Evolutionary conservation across 1,140 invertebrate genomes (phyloP).

Genomic region (Xylocopa sonorina): DNA sequence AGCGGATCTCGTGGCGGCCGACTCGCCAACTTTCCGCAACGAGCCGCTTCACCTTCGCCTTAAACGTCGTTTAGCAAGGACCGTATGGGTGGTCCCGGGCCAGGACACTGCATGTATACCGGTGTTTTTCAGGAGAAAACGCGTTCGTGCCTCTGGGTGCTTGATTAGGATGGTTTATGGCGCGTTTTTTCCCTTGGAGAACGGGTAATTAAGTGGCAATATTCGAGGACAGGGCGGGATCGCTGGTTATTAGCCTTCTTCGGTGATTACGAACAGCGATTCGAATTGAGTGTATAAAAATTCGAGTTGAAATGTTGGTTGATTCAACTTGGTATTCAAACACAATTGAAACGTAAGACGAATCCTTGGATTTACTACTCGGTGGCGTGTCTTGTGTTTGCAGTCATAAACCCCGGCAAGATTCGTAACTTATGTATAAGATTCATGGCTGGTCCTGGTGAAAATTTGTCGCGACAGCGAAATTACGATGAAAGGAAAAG

Average conservation of each 20-base stretch:
- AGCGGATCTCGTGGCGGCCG: slow-evolving; percentile 58
- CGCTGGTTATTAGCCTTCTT: no score
- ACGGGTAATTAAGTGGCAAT: not conserved
- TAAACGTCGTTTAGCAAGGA: slow-evolving; percentile 54
- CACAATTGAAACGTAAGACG: no score
- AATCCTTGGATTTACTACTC: no score
- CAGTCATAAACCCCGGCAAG: not conserved
- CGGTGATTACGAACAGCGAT: no score
- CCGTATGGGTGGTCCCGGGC: not conserved
- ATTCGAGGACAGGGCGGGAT: not conserved
- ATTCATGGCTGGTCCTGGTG: no score
- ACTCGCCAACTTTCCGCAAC: slow-evolving; percentile 49
- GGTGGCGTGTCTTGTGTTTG: no score
- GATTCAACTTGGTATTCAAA: no score
- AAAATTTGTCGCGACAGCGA: slow-evolving; percentile 25
- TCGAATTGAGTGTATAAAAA: no score
- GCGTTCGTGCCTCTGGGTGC: not conserved
- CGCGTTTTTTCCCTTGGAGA: not conserved
- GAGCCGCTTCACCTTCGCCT: slow-evolving; percentile 27
- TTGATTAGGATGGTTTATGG: not conserved
- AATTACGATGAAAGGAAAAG: slow-evolving; percentile 71
- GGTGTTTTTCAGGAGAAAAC: not conserved
- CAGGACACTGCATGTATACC: not conserved
- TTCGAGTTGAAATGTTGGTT: no score
- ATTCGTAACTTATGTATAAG: not conserved